phyloP scores from a whole-genome alignment of 2,797 vertebrate genomes.

The Syncerus caffer region DNA sequence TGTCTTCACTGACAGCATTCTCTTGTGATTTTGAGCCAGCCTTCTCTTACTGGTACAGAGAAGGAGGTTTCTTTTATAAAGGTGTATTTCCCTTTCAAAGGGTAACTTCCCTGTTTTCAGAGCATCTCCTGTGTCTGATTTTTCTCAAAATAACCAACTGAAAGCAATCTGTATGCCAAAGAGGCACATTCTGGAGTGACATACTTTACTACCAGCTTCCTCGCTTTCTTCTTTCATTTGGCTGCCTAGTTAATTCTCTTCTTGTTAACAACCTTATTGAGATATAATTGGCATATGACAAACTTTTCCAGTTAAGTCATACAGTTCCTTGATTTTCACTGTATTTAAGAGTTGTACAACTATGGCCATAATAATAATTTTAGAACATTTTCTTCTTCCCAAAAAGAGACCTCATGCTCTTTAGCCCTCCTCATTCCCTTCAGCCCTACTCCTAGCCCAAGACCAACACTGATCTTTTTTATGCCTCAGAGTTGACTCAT shows the following conservation, averaged over 20 bases:
- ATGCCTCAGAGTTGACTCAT: background rate
- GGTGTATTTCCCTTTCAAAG: background rate
- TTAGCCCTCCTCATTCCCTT: background rate
- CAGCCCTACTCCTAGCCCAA: background rate
- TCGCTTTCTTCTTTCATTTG: background rate
- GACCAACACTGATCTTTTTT: too few relatives aligned
- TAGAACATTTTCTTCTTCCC: background rate
- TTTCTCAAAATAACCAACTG: background rate
- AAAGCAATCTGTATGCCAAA: background rate
- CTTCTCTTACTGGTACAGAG: background rate
- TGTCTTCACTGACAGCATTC: background rate
- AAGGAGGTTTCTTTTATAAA: background rate
- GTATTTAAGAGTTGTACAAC: background rate
- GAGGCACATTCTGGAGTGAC: background rate
- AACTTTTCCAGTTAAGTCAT: background rate
- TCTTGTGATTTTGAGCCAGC: background rate
- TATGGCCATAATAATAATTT: background rate
- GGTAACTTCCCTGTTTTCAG: background rate
- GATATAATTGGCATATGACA: background rate
- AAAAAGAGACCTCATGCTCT: background rate
- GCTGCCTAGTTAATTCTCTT: background rate
- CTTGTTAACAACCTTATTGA: background rate
- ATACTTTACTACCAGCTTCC: background rate
- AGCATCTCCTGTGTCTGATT: background rate
- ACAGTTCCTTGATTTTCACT: background rate